Base-by-base conservation (phyloP, 1,140 invertebrate species). In the Potamilus streckersoni region DNA sequence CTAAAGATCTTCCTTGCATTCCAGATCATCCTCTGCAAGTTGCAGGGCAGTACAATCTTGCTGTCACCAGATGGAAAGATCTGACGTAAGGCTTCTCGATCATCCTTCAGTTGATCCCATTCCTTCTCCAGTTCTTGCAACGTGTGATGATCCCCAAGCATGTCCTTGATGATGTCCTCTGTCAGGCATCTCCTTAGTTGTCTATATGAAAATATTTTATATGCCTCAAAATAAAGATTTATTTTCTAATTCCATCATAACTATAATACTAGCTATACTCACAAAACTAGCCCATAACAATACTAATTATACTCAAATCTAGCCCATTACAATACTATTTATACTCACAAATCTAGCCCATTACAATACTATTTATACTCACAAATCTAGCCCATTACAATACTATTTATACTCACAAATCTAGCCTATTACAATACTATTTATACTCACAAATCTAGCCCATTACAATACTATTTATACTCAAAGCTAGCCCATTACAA, bases 1-100 rank as follows among this genome's bases (percentile, higher is more conserved):
- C 98, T 96, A 92, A 99, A 99, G 86, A 98, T 99, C 87, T 99
- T 99, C 88, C 99, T 97, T 0, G 98, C 98, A 90, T 99, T 99
- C 97, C 97, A 99, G 84, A 99, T 99, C 94, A 99, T 97, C 82
- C 98, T 92, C 81, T 97, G 95, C 23, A 99, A 91, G 90, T 99
- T 99, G 84, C 98, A 99, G 0, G 98, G 98, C 61, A 99, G 86
- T 82, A 98, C 97, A 66, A 98, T 91, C 81, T 92, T 93, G 57
- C 90, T 92, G 82, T 94, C 93, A 19, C 93, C 93, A 19, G 90
- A 92, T 2, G 93, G 93, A 84, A 94, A 94, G 73, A 94, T 92
- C 80, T 91, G 84, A 20, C 98, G 91, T 2, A 99, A 88, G 13
- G 93, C 93, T 76, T 94, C 92, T 60, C 98, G 91, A 90, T 99